Evolutionary conservation across 1,140 invertebrate genomes (phyloP), one percentile per base, ranked within the genome.

Genomic region (Drosophila athabasca): DNA sequence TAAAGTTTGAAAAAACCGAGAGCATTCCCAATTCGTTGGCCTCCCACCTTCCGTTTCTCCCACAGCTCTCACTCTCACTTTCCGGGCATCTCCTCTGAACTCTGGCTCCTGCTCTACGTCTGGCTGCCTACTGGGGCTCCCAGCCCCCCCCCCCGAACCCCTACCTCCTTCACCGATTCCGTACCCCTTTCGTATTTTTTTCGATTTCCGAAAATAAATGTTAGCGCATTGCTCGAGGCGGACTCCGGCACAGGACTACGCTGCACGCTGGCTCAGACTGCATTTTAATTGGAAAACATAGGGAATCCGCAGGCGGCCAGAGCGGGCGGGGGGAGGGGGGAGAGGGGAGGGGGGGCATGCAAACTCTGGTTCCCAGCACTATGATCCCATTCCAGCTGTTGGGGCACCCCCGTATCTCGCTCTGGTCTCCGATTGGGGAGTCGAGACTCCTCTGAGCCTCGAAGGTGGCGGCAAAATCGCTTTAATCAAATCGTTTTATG

Each of bases 401-500:
- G 76, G 74, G 44, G 49, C 48, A 26, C 41, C 43, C 51, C 58
- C 53, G 24, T 35, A 43, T 24, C 24, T 31, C 13, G 26, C 45
- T 19, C 19, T 48, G 22, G 29, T 50, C n/a, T 44, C 29, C 43
- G n/a, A 15, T 26, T 45, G 35, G 39, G 39, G 39, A 29, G 66
- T 46, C 35, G 60, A 31, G 52, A 54, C 44, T 7, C 39, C 45
- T 46, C 41, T 45, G 41, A 55, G 49, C 64, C 64, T 41, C 71
- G 68, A 35, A 53, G 68, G 73, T 35, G 71, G 52, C 82, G 76
- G 79, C 66, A 29, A 72, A 75, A 77, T 89, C 51, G 59, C 85
- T 89, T 89, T 89, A 89, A 89, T 89, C 85, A 89, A 85, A 89
- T 81, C 69, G 82, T 69, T 89, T 89, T 89, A 89, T 89, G 85